These are phyloP conservation scores for Enhydra lutris DNA, from an alignment of 2,113 vertebrate genomes.

Conservation along the genomic window DNA sequence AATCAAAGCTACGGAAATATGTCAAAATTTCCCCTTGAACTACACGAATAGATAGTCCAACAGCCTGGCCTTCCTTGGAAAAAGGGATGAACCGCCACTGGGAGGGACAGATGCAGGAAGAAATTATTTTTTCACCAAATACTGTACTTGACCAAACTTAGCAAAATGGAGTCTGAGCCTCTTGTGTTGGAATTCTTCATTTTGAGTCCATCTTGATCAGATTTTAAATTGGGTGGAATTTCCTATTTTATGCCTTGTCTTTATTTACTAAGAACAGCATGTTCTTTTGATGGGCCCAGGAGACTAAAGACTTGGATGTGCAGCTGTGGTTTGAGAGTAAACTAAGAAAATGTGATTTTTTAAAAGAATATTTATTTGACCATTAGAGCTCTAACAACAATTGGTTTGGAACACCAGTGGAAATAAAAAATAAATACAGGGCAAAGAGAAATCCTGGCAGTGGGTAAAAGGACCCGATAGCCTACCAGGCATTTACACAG, in stretches of 20 bases:
- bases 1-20: neutral
- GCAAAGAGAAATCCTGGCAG: neutral
- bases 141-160: neutral
- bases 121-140: neutral
- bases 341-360: conserved; percentile 27
- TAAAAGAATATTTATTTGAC: conserved; percentile 14
- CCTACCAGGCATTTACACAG: neutral
- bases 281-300: conserved; percentile 24
- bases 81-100: neutral
- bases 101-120: neutral
- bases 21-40: neutral
- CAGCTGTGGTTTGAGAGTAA: conserved; percentile 15
- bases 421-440: conserved; percentile 24
- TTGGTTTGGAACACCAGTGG: neutral
- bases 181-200: neutral
- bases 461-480: neutral
- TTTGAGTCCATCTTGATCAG: neutral
- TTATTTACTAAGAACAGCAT: conserved; percentile 29
- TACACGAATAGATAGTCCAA: neutral
- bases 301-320: neutral
- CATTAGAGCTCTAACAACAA: neutral
- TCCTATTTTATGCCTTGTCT: neutral
- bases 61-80: neutral
- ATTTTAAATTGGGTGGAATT: conserved; percentile 29
- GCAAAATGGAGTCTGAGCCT: neutral